phyloP scores from a whole-genome alignment of 2,888 invertebrate genomes.

The Atherix ibis region DNA sequence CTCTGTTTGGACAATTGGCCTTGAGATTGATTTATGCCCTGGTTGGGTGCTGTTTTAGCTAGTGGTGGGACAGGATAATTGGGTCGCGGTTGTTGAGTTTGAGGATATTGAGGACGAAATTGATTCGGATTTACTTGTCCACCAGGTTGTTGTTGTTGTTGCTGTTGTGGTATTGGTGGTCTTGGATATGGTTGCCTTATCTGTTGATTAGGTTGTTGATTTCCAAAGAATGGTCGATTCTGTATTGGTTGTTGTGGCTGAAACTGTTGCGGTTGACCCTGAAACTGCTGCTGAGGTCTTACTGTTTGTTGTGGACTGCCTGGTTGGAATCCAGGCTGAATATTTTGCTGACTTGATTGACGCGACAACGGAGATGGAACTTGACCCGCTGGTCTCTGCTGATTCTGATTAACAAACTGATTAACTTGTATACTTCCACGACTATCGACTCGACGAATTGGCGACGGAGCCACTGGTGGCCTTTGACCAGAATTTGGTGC shows the following conservation, averaged over 20 bases:
- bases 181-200: conserved; percentile 9
- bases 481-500: conserved; percentile 12
- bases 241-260: conserved; percentile 13
- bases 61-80: conserved; percentile 10
- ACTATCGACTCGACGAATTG: conserved; percentile 34
- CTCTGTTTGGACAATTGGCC: background rate
- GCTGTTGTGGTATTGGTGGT: conserved; percentile 12
- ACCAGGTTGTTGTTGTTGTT: conserved; percentile 5
- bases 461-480: conserved; percentile 22
- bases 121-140: conserved; percentile 2
- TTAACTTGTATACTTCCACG: conserved; percentile 26
- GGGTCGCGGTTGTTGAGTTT: conserved; percentile 11
- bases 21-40: background rate
- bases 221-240: conserved; percentile 16
- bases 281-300: conserved; percentile 10
- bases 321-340: conserved; percentile 18
- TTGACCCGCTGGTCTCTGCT: background rate
- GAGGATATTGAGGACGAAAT: conserved; percentile 18
- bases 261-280: conserved; percentile 12
- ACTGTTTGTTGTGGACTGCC: conserved; percentile 10
- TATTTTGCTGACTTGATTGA: conserved; percentile 19
- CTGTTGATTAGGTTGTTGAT: conserved; percentile 5
- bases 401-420: conserved; percentile 4
- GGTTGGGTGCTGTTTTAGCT: background rate
- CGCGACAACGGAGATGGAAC: conserved; percentile 2